Percentiles rank a stretch among this genome's conserved stretches.
These are phyloP conservation scores for Dasysyrphus albostriatus DNA, from an alignment of 2,888 invertebrate species.

Conservation along the genomic window DNA sequence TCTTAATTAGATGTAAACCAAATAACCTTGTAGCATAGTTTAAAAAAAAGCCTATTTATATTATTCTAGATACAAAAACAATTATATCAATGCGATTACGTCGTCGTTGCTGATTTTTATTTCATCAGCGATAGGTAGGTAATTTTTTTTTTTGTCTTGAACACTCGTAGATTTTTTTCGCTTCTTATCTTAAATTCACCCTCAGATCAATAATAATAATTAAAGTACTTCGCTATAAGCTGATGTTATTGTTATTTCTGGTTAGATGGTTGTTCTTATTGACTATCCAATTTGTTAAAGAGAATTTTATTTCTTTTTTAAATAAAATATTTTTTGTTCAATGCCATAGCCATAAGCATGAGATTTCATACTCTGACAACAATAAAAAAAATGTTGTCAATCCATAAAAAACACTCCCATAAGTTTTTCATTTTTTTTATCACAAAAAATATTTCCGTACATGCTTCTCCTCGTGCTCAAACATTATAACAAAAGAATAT, in stretches of 20 bases:
- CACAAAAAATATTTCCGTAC: slow-evolving; percentile 17
- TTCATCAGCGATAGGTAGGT: slow-evolving; percentile 16
- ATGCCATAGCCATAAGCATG: slow-evolving; percentile 7
- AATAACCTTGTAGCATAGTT: slow-evolving; percentile 30
- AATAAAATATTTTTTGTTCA: not conserved
- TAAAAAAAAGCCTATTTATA: slow-evolving; percentile 34
- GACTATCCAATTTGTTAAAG: slow-evolving; percentile 18
- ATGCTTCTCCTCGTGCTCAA: slow-evolving; percentile 21
- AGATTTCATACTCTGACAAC: slow-evolving; percentile 4
- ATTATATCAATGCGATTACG: slow-evolving; percentile 39
- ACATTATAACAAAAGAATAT: not conserved
- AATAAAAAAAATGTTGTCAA: slow-evolving; percentile 4
- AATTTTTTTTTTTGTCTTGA: slow-evolving; percentile 9
- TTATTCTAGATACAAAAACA: slow-evolving; percentile 24
- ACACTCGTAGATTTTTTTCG: not conserved
- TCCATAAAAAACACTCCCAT: slow-evolving; percentile 9
- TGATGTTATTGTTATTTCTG: slow-evolving; percentile 1
- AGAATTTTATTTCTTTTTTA: slow-evolving; percentile 9
- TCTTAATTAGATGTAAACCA: slow-evolving; percentile 32
- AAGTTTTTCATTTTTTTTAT: slow-evolving; percentile 10
- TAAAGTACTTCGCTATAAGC: not conserved
- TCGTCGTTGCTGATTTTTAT: slow-evolving; percentile 19
- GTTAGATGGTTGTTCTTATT: not conserved
- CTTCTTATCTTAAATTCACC: slow-evolving; percentile 25
- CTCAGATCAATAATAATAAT: slow-evolving; percentile 27